These are phyloP conservation scores for Trissolcus brochymenae DNA, from an alignment of 2,888 invertebrate species.

Conservation along the genomic window DNA sequence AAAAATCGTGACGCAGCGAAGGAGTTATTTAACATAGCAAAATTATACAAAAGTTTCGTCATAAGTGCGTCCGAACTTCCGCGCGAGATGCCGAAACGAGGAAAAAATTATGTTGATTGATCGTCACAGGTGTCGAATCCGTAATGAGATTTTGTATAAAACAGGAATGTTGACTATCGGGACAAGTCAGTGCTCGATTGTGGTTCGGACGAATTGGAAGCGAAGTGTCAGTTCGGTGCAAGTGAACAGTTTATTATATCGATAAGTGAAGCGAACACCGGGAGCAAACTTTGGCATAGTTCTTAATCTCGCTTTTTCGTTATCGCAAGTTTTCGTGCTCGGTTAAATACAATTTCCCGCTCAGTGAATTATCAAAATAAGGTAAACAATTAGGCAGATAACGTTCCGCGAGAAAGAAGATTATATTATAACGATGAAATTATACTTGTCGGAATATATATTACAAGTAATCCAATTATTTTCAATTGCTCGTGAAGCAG, in stretches of 20 bases:
- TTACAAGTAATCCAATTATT: too few species aligned
- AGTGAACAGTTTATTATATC: too few species aligned
- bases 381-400: too few species aligned
- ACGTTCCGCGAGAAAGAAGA: too few species aligned
- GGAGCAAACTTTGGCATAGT: too few species aligned
- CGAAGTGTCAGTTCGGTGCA: background rate
- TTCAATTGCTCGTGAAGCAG: too few species aligned
- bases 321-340: background rate
- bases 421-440: too few species aligned
- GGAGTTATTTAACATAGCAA: background rate
- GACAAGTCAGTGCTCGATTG: conserved; percentile 27
- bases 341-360: too few species aligned
- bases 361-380: too few species aligned
- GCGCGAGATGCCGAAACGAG: conserved; percentile 27
- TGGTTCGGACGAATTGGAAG: conserved; percentile 16
- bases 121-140: conserved; percentile 42
- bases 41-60: conserved; percentile 7
- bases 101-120: conserved; percentile 52
- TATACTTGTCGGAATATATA: too few species aligned
- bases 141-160: conserved; percentile 52
- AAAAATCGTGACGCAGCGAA: conserved; percentile 9
- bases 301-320: too few species aligned
- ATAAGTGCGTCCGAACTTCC: conserved; percentile 2
- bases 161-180: conserved; percentile 20
- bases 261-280: too few species aligned